Conservation (phyloP, 2,113 vertebrate species). For the Semnornis frantzii region DNA sequence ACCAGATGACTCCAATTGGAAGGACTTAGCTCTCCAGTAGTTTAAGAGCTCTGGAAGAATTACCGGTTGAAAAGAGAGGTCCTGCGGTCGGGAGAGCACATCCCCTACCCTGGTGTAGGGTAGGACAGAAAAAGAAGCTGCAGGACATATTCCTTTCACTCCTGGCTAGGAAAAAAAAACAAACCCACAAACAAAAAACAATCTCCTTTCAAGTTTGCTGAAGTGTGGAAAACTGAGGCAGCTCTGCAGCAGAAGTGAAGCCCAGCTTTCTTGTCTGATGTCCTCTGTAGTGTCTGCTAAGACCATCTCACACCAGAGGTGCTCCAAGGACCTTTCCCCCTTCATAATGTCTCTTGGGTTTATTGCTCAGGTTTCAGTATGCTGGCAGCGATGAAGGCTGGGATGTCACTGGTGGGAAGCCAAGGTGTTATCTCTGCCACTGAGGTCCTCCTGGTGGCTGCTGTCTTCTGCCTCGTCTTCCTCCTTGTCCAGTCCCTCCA, state of each 20-base stretch:
- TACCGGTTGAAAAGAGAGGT: background rate
- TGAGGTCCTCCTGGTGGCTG: slow-evolving; percentile 77
- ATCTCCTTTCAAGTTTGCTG: background rate
- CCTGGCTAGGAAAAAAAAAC: background rate
- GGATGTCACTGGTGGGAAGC: slow-evolving; percentile 48
- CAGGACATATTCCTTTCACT: background rate
- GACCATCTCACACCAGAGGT: background rate
- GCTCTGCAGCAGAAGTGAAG: background rate
- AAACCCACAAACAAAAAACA: no score
- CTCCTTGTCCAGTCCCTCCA: slow-evolving; percentile 68
- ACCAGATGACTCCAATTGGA: background rate
- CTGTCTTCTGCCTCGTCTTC: slow-evolving; percentile 75
- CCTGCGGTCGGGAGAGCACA: background rate
- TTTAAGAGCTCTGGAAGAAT: rapidly evolving
- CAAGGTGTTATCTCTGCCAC: slow-evolving; percentile 68
- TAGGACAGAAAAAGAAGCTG: background rate
- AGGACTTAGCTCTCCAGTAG: background rate
- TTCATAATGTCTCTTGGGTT: background rate
- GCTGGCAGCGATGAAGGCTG: slow-evolving; percentile 65
- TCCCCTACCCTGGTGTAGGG: rapidly evolving
- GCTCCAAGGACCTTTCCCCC: background rate
- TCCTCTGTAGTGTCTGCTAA: rapidly evolving
- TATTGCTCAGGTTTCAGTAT: background rate
- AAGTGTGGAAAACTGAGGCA: rapidly evolving
- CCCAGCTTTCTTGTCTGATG: background rate